phyloP scores from a whole-genome alignment of 2,888 invertebrate genomes.

The Ectemnius cavifrons region DNA sequence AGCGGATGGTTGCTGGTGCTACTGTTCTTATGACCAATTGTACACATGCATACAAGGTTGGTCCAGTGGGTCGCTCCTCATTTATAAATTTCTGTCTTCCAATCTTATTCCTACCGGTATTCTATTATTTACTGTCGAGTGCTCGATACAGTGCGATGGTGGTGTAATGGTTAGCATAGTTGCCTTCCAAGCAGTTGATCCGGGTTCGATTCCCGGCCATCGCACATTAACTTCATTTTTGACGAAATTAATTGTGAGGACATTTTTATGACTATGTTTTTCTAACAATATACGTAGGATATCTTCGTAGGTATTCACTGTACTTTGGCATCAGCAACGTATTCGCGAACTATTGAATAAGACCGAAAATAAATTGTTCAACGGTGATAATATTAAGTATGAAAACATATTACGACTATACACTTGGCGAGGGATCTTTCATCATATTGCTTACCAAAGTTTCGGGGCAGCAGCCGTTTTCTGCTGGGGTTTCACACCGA shows the following conservation, averaged over 20 bases:
- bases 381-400: constrained; percentile 50
- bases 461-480: constrained; percentile 53
- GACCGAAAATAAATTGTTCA: constrained; percentile 50
- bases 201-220: constrained; percentile 78
- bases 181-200: constrained; percentile 78
- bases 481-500: constrained; percentile 61
- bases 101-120: no score
- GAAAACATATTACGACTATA: constrained; percentile 54
- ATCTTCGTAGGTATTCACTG: constrained; percentile 43
- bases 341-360: constrained; percentile 58
- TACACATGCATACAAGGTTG: constrained; percentile 63
- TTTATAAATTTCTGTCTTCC: not conserved
- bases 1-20: constrained; percentile 55
- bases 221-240: constrained; percentile 51
- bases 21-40: constrained; percentile 66
- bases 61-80: constrained; percentile 2
- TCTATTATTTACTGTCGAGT: no score
- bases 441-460: constrained; percentile 64
- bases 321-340: constrained; percentile 48
- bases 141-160: constrained; percentile 68
- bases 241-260: no score
- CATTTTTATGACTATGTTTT: no score
- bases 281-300: not conserved
- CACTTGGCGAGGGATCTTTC: constrained; percentile 65
- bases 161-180: constrained; percentile 76